phyloP scores from a whole-genome alignment of 2,113 vertebrate genomes.

The Malurus alboscapulatus region DNA sequence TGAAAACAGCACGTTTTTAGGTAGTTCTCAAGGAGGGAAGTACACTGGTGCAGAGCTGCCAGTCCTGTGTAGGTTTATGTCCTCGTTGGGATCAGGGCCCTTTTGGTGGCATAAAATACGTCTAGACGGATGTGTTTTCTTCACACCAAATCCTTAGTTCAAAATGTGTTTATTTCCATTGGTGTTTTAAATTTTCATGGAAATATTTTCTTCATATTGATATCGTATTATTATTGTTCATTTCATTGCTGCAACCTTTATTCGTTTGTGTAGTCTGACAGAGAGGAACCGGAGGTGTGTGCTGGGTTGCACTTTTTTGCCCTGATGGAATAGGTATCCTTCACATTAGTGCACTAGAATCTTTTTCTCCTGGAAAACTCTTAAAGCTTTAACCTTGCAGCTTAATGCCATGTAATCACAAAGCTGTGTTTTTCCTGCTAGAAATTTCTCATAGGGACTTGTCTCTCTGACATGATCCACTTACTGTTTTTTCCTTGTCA shows the following conservation, averaged over 20 bases:
- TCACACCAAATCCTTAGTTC: not conserved
- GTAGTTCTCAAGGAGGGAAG: not conserved
- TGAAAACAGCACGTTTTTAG: not conserved
- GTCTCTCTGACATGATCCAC: conserved; percentile 45
- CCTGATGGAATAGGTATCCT: not conserved
- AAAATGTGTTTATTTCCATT: not conserved
- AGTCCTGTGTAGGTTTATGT: not conserved
- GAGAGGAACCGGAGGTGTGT: not conserved
- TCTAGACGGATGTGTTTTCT: not conserved
- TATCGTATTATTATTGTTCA: not conserved
- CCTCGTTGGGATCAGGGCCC: not conserved
- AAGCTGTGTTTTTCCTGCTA: conserved; percentile 29
- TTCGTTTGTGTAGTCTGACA: not conserved
- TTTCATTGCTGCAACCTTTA: not conserved
- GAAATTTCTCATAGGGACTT: conserved; percentile 41
- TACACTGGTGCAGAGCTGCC: not conserved
- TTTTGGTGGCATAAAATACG: not conserved
- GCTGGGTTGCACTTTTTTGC: not conserved
- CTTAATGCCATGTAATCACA: not conserved
- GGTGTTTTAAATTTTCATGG: not conserved
- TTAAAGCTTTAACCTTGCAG: not conserved
- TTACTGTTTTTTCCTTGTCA: conserved; percentile 40
- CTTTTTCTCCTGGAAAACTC: not conserved
- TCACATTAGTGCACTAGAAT: not conserved
- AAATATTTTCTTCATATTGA: not conserved